Conservation (phyloP, 2,888 invertebrate genomes). For the Pyrocoelia pectoralis region DNA sequence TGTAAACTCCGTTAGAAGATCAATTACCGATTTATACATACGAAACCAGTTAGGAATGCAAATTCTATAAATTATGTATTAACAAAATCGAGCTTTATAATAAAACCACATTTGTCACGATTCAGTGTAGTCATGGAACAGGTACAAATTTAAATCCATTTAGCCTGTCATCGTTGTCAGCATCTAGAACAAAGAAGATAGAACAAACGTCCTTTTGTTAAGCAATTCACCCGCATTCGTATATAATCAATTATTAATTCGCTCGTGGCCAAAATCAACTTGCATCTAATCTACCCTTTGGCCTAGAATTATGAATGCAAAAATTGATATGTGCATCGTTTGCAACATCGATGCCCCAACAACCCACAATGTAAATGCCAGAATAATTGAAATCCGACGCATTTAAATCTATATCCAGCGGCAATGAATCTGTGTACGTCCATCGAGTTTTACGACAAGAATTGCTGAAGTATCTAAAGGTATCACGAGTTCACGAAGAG, state of each 20-base stretch:
- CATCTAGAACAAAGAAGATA: not conserved
- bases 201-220: not conserved
- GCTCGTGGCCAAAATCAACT: not conserved
- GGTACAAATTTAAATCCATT: slow-evolving; percentile 12
- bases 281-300: not conserved
- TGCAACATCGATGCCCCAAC: not conserved
- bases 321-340: not conserved
- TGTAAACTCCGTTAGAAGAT: slow-evolving; percentile 31
- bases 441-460: slow-evolving; percentile 23
- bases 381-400: slow-evolving; percentile 26
- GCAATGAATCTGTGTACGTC: slow-evolving; percentile 24
- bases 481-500: slow-evolving; percentile 49
- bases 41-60: slow-evolving; percentile 20
- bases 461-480: slow-evolving; percentile 19
- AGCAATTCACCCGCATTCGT: not conserved
- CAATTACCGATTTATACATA: slow-evolving; percentile 25
- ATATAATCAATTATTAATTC: not conserved
- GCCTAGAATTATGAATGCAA: not conserved
- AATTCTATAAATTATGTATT: slow-evolving; percentile 15
- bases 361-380: not conserved
- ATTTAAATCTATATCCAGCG: slow-evolving; percentile 27
- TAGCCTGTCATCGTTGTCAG: slow-evolving; percentile 3
- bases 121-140: not conserved
- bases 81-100: not conserved
- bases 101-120: slow-evolving; percentile 4